A percentile compares a stretch with the other conserved stretches of the same genome.
Conservation (phyloP, 2,797 vertebrate genomes). For the Leucoraja ocellata region DNA sequence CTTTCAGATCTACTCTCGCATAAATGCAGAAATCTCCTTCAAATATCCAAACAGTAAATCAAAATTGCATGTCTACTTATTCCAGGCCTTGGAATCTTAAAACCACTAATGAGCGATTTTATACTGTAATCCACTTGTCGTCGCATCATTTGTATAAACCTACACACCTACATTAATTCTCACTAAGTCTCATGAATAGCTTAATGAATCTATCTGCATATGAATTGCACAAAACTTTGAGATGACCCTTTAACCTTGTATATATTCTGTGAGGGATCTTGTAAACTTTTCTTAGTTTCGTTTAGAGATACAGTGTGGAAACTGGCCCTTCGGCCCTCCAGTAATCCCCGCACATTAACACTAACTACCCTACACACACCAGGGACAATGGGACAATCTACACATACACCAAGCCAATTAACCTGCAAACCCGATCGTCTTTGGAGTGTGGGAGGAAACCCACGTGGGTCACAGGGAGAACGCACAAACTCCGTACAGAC, state of each 20-base stretch:
- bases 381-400: too few relatives aligned
- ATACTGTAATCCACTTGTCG: constrained; percentile 4
- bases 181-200: not conserved
- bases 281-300: not conserved
- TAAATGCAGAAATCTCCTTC: constrained; percentile 11
- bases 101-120: not conserved
- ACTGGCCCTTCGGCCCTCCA: too few relatives aligned
- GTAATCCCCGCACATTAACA: too few relatives aligned
- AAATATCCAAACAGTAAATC: not conserved
- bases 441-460: too few relatives aligned
- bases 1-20: not conserved
- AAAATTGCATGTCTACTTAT: not conserved
- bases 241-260: not conserved
- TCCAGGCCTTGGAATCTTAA: not conserved
- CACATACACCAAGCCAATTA: too few relatives aligned
- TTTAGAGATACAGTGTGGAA: too few relatives aligned
- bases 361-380: too few relatives aligned
- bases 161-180: not conserved
- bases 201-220: not conserved
- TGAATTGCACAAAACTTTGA: not conserved
- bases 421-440: too few relatives aligned
- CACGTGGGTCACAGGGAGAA: too few relatives aligned
- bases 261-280: not conserved
- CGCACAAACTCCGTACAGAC: too few relatives aligned
- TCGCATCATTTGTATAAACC: not conserved